phyloP scores from a whole-genome alignment of 2,888 invertebrate species.

The Mimumesa dahlbomi region DNA sequence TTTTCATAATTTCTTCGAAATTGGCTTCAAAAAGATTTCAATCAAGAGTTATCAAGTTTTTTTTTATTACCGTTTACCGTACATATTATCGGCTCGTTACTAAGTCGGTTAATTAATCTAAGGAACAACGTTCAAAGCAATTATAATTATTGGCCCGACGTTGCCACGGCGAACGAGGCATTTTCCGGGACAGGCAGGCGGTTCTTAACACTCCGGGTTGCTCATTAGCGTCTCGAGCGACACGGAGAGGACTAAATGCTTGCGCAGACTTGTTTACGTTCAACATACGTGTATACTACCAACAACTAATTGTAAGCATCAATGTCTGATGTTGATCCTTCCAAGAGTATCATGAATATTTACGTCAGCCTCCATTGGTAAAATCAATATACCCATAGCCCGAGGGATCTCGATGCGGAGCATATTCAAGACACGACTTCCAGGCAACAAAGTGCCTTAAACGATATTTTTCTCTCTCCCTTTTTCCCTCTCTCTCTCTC shows the following conservation, averaged over 20 bases:
- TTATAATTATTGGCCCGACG: too few species aligned
- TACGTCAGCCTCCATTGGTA: constrained; percentile 67
- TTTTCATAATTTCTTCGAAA: too few species aligned
- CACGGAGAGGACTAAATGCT: constrained; percentile 42
- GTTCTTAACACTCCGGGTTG: constrained; percentile 24
- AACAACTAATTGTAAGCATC: constrained; percentile 53
- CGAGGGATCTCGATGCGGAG: constrained; percentile 24
- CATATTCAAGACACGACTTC: constrained; percentile 40
- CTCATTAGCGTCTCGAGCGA: constrained; percentile 23
- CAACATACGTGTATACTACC: constrained; percentile 45
- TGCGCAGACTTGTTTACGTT: constrained; percentile 58
- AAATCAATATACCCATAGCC: constrained; percentile 71
- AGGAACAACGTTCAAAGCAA: too few species aligned
- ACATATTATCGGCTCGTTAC: too few species aligned
- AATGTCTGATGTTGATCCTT: constrained; percentile 69
- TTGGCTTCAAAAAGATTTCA: too few species aligned
- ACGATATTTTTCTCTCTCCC: constrained; percentile 20
- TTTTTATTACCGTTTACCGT: too few species aligned
- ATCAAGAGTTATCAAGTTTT: too few species aligned
- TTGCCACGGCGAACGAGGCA: too few species aligned
- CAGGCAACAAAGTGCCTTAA: constrained; percentile 14
- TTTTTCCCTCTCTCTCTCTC: too few species aligned
- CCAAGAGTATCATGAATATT: constrained; percentile 77
- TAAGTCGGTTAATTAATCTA: too few species aligned
- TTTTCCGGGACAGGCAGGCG: too few species aligned